Percentiles rank a stretch among this genome's conserved stretches.
These are phyloP conservation scores for Alethe diademata DNA, from an alignment of 2,113 vertebrate genomes.

Conservation along the genomic window DNA sequence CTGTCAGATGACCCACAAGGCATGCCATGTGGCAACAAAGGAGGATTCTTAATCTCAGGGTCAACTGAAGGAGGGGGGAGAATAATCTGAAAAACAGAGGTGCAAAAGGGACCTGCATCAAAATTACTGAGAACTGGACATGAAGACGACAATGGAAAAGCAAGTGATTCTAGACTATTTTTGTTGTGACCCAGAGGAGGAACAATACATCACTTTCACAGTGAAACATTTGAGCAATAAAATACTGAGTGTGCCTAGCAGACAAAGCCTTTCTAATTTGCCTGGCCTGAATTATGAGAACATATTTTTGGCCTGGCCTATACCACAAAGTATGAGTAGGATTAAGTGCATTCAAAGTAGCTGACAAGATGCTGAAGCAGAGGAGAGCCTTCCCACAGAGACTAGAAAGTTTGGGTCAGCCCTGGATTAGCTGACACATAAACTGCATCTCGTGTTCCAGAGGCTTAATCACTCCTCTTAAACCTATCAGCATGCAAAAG, in stretches of 20 bases:
- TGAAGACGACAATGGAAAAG: neutral
- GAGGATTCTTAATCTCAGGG: neutral
- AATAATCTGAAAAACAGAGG: neutral
- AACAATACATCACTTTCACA: neutral
- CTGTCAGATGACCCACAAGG: neutral
- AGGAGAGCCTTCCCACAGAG: neutral
- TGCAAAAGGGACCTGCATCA: neutral
- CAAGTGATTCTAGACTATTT: neutral
- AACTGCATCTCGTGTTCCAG: neutral
- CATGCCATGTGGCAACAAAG: neutral
- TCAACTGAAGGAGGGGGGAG: neutral
- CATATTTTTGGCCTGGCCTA: neutral
- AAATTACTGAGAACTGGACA: neutral
- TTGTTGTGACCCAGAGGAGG: neutral
- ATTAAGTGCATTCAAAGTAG: slow-evolving; percentile 4
- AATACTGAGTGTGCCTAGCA: neutral
- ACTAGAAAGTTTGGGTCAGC: slow-evolving; percentile 10
- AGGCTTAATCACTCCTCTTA: neutral
- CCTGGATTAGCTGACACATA: neutral
- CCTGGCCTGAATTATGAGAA: neutral
- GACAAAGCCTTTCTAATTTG: slow-evolving; percentile 13
- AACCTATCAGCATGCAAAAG: neutral
- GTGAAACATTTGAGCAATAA: slow-evolving; percentile 9
- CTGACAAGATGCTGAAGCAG: slow-evolving; percentile 8
- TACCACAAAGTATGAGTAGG: slow-evolving; percentile 13